A percentile compares a stretch with the other conserved stretches of the same genome.
phyloP scores from a whole-genome alignment of 2,113 vertebrate genomes.

The Labeo catla region DNA sequence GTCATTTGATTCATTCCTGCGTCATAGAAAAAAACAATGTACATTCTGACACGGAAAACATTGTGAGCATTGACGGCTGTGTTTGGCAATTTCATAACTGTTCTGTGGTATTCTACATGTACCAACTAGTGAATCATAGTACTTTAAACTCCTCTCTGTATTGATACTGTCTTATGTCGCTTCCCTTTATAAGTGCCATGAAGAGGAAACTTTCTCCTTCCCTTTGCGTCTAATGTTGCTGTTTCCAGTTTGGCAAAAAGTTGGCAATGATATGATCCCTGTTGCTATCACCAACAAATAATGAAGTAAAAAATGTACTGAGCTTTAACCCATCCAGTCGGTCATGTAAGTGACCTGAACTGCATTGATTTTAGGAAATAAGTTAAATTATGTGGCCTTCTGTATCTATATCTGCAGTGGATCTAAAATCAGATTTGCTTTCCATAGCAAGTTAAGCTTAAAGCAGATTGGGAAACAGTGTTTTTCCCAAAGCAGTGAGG shows the following conservation, averaged over 20 bases:
- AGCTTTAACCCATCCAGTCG: neutral
- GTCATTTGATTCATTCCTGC: constrained; percentile 2
- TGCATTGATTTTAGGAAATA: neutral
- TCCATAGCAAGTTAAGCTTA: neutral
- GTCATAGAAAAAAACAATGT: neutral
- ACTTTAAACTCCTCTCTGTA: constrained; percentile 22
- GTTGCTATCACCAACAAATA: constrained; percentile 20
- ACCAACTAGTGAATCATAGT: constrained; percentile 31
- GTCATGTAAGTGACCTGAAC: neutral
- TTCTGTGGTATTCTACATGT: constrained; percentile 9
- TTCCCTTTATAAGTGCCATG: constrained; percentile 1
- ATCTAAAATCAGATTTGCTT: neutral
- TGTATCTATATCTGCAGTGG: neutral
- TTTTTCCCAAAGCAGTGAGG: no score
- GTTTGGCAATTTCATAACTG: constrained; percentile 46
- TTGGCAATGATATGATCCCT: neutral
- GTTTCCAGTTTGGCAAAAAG: constrained; percentile 4
- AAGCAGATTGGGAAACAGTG: neutral
- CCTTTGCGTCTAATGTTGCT: constrained; percentile 4
- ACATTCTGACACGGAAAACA: constrained; percentile 31
- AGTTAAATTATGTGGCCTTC: neutral
- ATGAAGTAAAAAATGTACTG: neutral
- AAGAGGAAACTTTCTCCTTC: neutral
- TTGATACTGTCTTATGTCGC: neutral
- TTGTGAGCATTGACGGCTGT: constrained; percentile 14